Evolutionary conservation across 2,888 invertebrate species (phyloP).

Genomic region (Mesodorylaimus sp.): DNA sequence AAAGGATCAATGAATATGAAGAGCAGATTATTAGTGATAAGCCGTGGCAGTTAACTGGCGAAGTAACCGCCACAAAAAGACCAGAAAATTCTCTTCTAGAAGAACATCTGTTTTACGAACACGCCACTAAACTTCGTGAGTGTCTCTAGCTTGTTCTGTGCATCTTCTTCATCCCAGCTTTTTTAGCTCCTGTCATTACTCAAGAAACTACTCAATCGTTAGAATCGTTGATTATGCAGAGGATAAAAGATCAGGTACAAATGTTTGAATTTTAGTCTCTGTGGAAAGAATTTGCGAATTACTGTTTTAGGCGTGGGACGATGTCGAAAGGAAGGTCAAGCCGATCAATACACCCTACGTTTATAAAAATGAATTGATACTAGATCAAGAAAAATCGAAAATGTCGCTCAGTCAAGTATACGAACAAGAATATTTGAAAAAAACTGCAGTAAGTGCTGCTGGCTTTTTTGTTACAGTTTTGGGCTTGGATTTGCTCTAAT

Average conservation of each 20-base stretch:
- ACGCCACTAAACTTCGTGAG: slow-evolving; percentile 15
- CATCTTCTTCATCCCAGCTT: not conserved
- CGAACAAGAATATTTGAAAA: slow-evolving; percentile 44
- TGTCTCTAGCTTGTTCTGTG: not conserved
- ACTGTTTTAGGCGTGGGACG: slow-evolving; percentile 59
- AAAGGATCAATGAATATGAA: slow-evolving; percentile 34
- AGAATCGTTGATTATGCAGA: slow-evolving; percentile 70
- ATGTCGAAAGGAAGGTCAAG: slow-evolving; percentile 67
- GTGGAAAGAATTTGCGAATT: not conserved
- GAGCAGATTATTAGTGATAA: slow-evolving; percentile 49
- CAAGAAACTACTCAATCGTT: slow-evolving; percentile 66
- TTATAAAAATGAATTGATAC: slow-evolving; percentile 64
- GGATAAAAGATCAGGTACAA: slow-evolving; percentile 58
- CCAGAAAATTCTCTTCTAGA: slow-evolving; percentile 81
- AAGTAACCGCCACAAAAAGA: slow-evolving; percentile 54
- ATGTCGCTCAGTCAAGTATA: slow-evolving; percentile 78
- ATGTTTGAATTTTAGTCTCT: not conserved
- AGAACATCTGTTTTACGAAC: slow-evolving; percentile 47
- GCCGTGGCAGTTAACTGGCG: slow-evolving; percentile 83
- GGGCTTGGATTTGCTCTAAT: not conserved
- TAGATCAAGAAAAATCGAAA: slow-evolving; percentile 86
- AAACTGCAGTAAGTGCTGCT: slow-evolving; percentile 33
- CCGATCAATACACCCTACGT: slow-evolving; percentile 60
- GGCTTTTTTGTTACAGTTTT: not conserved
- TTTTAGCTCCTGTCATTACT: slow-evolving; percentile 63